Evolutionary conservation across 2,113 vertebrate species (phyloP).

Genomic region (Leucopsar rothschildi): DNA sequence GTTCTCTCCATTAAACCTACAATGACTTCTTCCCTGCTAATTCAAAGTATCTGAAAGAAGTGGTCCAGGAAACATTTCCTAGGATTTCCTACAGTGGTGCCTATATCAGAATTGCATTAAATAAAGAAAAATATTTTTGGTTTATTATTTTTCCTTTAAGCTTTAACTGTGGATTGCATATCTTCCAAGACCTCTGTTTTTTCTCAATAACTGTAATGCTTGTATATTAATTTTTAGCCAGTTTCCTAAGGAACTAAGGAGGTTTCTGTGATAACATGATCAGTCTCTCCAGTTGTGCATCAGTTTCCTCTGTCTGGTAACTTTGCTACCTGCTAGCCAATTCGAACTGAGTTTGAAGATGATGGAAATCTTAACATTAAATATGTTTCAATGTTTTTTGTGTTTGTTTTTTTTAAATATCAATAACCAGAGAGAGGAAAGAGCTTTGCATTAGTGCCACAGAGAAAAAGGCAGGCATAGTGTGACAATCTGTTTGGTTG

Average conservation of each 20-base stretch:
- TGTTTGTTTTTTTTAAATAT: neutral
- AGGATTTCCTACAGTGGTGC: neutral
- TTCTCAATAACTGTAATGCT: neutral
- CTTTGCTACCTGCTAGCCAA: neutral
- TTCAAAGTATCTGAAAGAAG: neutral
- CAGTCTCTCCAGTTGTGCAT: neutral
- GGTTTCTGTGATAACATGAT: neutral
- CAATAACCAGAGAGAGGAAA: neutral
- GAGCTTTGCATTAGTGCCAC: neutral
- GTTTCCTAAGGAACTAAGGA: neutral
- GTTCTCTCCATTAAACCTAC: neutral
- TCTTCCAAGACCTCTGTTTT: neutral
- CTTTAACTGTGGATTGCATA: neutral
- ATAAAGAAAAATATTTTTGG: neutral
- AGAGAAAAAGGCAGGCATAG: neutral
- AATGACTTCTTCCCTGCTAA: neutral
- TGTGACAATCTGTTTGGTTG: neutral
- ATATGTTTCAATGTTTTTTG: neutral
- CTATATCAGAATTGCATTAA: neutral
- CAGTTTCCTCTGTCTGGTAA: neutral
- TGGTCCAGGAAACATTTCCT: neutral
- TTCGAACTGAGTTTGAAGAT: neutral
- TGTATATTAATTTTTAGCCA: neutral
- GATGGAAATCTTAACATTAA: neutral
- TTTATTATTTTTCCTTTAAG: neutral